phyloP scores from a whole-genome alignment of 2,113 vertebrate genomes.

The Pomatorhinus ruficollis region DNA sequence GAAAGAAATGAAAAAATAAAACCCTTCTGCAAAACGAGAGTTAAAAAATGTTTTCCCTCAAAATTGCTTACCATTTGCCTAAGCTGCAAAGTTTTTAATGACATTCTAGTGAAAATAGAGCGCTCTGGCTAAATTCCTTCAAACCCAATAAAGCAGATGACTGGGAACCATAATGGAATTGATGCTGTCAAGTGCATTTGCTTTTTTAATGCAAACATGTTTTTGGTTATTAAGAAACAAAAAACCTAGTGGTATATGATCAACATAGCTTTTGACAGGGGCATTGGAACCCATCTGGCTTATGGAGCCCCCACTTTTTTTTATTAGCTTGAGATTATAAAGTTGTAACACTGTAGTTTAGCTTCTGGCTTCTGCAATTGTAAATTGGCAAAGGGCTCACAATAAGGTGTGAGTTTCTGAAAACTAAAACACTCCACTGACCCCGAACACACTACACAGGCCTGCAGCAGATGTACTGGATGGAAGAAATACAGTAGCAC shows the following conservation, averaged over 20 bases:
- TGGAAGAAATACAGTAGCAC: conserved; percentile 16
- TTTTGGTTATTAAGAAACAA: conserved; percentile 63
- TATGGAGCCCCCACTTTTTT: conserved; percentile 47
- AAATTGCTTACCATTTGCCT: conserved; percentile 51
- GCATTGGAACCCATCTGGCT: conserved; percentile 70
- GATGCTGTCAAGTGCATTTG: conserved; percentile 47
- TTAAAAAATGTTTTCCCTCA: conserved; percentile 1
- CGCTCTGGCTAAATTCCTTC: conserved; percentile 47
- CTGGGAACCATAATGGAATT: conserved; percentile 53
- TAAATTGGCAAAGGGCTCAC: conserved; percentile 66
- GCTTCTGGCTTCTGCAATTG: conserved; percentile 69
- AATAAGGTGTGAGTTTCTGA: conserved; percentile 70
- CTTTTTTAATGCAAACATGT: conserved; percentile 67
- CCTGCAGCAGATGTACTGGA: conserved; percentile 53
- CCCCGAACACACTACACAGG: conserved; percentile 27
- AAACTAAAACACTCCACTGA: conserved; percentile 44
- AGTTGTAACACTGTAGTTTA: conserved; percentile 68
- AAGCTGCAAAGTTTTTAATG: conserved; percentile 59
- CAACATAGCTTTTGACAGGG: conserved; percentile 50
- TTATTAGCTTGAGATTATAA: conserved; percentile 62
- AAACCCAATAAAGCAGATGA: conserved; percentile 66
- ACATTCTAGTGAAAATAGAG: conserved; percentile 43
- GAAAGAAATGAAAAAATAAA: background rate
- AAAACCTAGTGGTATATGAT: conserved; percentile 25
- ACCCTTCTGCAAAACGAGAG: background rate